A percentile compares a stretch with the other conserved stretches of the same genome.
Evolutionary conservation across 2,888 invertebrate genomes (phyloP).

Genomic region (Pristionchus mayeri): DNA sequence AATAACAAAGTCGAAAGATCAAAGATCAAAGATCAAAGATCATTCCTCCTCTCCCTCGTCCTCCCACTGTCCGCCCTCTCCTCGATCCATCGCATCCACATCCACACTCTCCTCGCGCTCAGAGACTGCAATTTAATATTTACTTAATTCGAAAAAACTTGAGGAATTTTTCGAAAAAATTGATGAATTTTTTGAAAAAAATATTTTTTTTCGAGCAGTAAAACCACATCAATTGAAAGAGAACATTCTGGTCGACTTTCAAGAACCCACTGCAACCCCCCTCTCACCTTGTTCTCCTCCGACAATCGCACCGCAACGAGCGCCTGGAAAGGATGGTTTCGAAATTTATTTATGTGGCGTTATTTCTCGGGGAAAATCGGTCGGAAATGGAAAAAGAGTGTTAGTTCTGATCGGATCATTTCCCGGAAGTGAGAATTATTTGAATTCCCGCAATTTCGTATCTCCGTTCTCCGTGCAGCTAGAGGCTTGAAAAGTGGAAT

Average conservation of each 20-base stretch:
- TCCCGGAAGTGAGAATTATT: too few species aligned
- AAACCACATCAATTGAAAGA: background rate
- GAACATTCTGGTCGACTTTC: background rate
- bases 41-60: slow-evolving; percentile 39
- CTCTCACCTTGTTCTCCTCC: background rate
- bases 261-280: background rate
- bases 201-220: too few species aligned
- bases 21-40: background rate
- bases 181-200: too few species aligned
- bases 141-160: background rate
- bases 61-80: slow-evolving; percentile 6
- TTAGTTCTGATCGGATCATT: too few species aligned
- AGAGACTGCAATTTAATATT: background rate
- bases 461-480: too few species aligned
- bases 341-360: too few species aligned
- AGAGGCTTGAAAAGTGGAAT: too few species aligned
- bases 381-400: too few species aligned
- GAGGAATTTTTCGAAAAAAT: too few species aligned
- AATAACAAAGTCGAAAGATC: background rate
- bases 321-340: background rate
- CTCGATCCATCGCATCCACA: slow-evolving; percentile 24
- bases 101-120: background rate
- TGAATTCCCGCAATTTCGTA: too few species aligned
- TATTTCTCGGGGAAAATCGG: too few species aligned
- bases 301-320: background rate